A percentile compares a stretch with the other conserved stretches of the same genome.
Evolutionary conservation across 2,797 vertebrate genomes (phyloP).

Genomic region (Myotis planiceps): DNA sequence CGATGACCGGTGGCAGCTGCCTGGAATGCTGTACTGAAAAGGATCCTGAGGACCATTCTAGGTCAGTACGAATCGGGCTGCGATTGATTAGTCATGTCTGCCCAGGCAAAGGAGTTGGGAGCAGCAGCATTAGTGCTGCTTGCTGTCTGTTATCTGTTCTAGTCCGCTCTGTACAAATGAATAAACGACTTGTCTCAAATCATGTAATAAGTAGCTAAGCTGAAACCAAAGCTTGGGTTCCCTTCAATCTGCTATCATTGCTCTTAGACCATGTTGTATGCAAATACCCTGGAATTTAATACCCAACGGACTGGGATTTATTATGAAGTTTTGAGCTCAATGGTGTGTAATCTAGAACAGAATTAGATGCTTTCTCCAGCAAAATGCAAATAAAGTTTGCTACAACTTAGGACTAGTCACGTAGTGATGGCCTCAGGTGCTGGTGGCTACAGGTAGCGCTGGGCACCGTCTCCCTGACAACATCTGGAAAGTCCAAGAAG

Average conservation of each 20-base stretch:
- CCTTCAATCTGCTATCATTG: background rate
- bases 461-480: background rate
- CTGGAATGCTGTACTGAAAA: background rate
- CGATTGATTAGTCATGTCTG: background rate
- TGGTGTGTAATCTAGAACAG: background rate
- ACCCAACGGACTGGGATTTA: background rate
- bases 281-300: background rate
- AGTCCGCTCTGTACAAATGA: background rate
- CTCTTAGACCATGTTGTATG: background rate
- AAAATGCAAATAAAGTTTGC: background rate
- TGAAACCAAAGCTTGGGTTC: background rate
- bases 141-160: background rate
- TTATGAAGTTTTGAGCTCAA: conserved; percentile 1
- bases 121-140: background rate
- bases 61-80: background rate
- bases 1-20: background rate
- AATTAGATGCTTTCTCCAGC: background rate
- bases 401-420: background rate
- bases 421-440: background rate
- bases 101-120: background rate
- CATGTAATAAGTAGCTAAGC: background rate
- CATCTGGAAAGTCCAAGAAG: background rate
- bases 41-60: background rate
- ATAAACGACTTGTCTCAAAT: background rate
- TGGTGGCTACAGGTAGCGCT: background rate